Base-by-base conservation (phyloP, 2,888 invertebrate genomes). In the Prenolepis imparis region DNA sequence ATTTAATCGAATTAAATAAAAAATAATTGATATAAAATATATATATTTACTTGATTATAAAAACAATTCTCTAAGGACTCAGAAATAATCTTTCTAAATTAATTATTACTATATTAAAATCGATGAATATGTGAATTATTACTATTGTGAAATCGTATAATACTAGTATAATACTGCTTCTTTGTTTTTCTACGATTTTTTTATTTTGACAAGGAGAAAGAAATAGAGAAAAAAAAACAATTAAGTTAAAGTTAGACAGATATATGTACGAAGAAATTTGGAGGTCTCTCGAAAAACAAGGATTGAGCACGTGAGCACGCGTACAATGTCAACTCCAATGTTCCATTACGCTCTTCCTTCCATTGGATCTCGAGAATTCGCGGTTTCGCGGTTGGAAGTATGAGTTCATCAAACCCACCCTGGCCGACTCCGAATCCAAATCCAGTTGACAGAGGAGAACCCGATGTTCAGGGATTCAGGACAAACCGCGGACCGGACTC, bases 361-460 rank as follows among this genome's bases (percentile, higher is more conserved):
- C 18, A 48, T 24, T 9, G 24, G 6, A 52, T 32, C 66, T 52
- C 66, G 59, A 80, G 59, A 9, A 72, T 48, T 70, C 72, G 78
- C 18, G 78, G 59, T 78, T 21, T 4, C 41, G 78, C 36, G 78
- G 78, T 72, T 36, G 36, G 44, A 80, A 48, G 72, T 70, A 61
- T 70, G 24, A 70, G 59, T 61, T 61, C 59, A 24, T 41, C 57
- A 41, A 61, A 24, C 59, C 59, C 72, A 24, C 59, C 59, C 59
- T 24, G 59, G 36, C 78, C 78, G 55, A 80, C 72, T 72, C n/a
- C n/a, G 72, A 70, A 72, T 72, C 59, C 59, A 70, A 70, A 80
- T 61, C 78, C 59, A 36, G 72, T 61, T 80, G 59, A 72, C 59
- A 61, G 72, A 80, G 44, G 41, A 61, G 44, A 32, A 24, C 44